Evolutionary conservation across 2,888 invertebrate species (phyloP), one percentile per base, ranked within the genome.

Genomic region (Euplexia lucipara): DNA sequence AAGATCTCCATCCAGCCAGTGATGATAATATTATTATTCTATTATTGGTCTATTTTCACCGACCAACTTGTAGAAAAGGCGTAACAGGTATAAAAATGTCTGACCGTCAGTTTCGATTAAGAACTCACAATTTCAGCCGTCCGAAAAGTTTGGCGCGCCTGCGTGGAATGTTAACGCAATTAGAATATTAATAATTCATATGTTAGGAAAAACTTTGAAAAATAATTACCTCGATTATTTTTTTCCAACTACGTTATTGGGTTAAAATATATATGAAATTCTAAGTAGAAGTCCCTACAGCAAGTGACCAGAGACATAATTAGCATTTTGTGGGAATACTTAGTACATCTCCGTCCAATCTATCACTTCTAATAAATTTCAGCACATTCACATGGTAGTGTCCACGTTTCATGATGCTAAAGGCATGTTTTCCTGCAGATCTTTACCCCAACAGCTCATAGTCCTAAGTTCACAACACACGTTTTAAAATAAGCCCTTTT

Each of bases 141-240:
- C 30, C 35, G n/a, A 35, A 16, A 51, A 74, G 22, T 57, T 66
- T 32, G 12, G 22, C 48, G 37, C n/a, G 45, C 26, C 14, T 2
- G 22, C 8, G 34, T 18, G 67, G 35, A 37, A 41, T 56, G 18
- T 39, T 41, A 35, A 74, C 18, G 18, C n/a, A 49, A 73, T 49
- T 54, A 39, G 9, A 65, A 53, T 42, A n/a, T n/a, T n/a, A 26
- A 45, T 47, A 34, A 65, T 34, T 26, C 5, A 26, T 26, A 45
- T n/a, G 22, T 49, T 32, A 22, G 3, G 22, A 30, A 37, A 53
- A 68, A 49, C 30, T 68, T 68, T 1, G n/a, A 20, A 41, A 67
- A 41, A 9, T 30, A 20, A 48, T 48, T 30, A 16, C n/a, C n/a
- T n/a, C n/a, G n/a, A 20, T 44, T 30, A 26, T 20, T 44, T 16